A percentile compares a stretch with the other conserved stretches of the same genome.
Conservation (phyloP, 2,888 invertebrate species). For the Scaptomyza reducta region DNA sequence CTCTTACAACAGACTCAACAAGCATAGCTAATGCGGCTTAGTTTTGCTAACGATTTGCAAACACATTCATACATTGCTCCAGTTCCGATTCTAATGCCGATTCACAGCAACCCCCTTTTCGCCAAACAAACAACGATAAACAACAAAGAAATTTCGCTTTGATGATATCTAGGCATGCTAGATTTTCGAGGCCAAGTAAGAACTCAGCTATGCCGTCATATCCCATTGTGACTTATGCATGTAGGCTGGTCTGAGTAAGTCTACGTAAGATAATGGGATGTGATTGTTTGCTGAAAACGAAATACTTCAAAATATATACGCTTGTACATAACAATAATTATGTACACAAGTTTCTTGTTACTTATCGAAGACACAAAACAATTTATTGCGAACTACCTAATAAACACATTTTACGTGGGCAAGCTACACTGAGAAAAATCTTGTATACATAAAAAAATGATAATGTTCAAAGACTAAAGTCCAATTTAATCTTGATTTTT, state of each 20-base stretch:
- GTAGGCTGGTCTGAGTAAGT: constrained; percentile 51
- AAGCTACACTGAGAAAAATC: not conserved
- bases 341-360: not conserved
- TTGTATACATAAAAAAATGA: too few relatives aligned
- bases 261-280: constrained; percentile 45
- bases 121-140: constrained; percentile 15
- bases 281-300: constrained; percentile 49
- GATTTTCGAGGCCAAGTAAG: constrained; percentile 13
- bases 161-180: constrained; percentile 54
- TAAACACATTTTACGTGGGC: not conserved
- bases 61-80: constrained; percentile 21
- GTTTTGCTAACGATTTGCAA: constrained; percentile 74
- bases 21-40: constrained; percentile 70
- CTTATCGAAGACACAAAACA: not conserved
- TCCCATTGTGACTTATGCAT: constrained; percentile 25
- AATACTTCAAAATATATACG: constrained; percentile 7
- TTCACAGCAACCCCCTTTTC: constrained; percentile 21
- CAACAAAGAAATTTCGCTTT: constrained; percentile 52
- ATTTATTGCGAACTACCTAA: not conserved
- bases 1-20: constrained; percentile 26
- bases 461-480: too few relatives aligned
- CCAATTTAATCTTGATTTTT: too few relatives aligned
- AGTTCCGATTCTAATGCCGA: constrained; percentile 15
- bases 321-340: not conserved
- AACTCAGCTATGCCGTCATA: constrained; percentile 43